Base-by-base conservation (phyloP, 1,140 invertebrate genomes). In the Heliconius himera region DNA sequence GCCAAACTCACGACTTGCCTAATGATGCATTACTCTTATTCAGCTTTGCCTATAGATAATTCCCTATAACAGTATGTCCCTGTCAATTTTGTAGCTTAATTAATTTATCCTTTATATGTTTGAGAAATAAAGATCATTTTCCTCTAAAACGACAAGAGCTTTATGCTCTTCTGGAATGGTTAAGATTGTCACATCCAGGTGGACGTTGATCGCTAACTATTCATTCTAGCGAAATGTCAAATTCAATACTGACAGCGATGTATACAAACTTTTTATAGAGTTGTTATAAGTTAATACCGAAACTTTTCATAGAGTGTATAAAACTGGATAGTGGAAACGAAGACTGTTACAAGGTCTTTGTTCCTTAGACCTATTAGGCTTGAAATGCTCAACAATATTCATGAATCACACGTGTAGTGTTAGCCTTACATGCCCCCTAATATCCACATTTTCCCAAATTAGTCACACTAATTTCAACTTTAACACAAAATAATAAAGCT, bases 1-100 rank as follows among this genome's bases (percentile, higher is more conserved):
- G 91, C 87, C 91, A 91, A 90, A 91, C 87, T 90, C 88, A 89
- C 87, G 85, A 89, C 85, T 90, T 89, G 86, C 87, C 89, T 93
- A 92, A 93, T 93, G 92, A 93, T 91, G 92, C 92, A 92, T 91
- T 91, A 91, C 89, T 90, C 81, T 88, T 87, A 89, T 88, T 91
- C 88, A 88, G 81, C 77, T 76, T 83, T 72, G 82, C 83, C 82
- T 82, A 85, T 85, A 84, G 84, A 83, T 83, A 79, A 76, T 73
- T 60, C 74, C 54, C 72, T 33, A 26, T 38, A 74, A 73, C 78
- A 66, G 70, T 76, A 72, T 80, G 70, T 80, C 78, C 22, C 29
- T 70, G 33, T 54, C 26, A 66, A 38, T 22, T 36, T 38, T 16
- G 13, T 33, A 72, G 36, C 29, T 38, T n/a, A 9, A 71, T 38